Evolutionary conservation across 2,113 vertebrate genomes (phyloP).

Genomic region (Todiramphus chloris): DNA sequence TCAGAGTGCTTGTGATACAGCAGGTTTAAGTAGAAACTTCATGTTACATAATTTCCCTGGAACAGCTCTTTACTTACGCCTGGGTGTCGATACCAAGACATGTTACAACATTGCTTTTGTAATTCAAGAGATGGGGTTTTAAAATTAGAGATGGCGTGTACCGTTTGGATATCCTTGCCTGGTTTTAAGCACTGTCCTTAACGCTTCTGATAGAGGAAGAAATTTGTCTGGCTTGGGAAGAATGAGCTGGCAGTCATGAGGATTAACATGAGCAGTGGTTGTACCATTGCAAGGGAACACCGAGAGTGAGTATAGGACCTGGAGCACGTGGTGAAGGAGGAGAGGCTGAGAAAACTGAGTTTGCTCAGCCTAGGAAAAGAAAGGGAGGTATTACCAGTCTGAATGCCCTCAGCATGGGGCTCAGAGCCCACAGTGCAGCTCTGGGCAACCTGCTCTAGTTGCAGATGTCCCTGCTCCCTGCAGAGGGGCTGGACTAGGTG

Average conservation of each 20-base stretch:
- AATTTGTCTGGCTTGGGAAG: neutral
- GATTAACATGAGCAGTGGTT: neutral
- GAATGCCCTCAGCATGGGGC: neutral
- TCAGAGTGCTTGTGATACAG: neutral
- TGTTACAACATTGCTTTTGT: neutral
- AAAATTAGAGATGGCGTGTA: neutral
- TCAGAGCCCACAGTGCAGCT: neutral
- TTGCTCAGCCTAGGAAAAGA: neutral
- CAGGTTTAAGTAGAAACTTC: neutral
- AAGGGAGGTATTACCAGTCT: neutral
- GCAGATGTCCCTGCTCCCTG: neutral
- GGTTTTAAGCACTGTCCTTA: neutral
- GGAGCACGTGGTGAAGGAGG: neutral
- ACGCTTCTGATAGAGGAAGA: neutral
- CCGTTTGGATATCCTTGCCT: neutral
- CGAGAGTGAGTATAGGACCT: too few relatives aligned
- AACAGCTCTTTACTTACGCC: neutral
- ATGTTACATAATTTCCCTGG: neutral
- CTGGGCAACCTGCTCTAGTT: neutral
- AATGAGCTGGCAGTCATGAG: neutral
- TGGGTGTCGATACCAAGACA: neutral
- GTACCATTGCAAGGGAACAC: neutral
- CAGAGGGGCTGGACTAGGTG: neutral
- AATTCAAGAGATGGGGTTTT: neutral
- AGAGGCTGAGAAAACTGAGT: neutral